phyloP scores from a whole-genome alignment of 2,888 invertebrate genomes.

The Portevinia maculata region DNA sequence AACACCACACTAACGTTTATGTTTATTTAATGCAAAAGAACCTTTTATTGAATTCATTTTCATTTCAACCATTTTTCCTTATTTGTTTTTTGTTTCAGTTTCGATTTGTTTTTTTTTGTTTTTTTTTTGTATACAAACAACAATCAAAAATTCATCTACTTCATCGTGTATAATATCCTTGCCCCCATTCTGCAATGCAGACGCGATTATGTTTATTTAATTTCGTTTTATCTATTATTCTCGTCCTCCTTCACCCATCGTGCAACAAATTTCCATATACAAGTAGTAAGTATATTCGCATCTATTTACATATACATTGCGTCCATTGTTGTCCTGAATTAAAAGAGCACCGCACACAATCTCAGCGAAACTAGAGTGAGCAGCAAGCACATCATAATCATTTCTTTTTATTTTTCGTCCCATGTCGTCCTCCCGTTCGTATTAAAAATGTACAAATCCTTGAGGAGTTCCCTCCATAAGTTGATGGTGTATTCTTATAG shows the following conservation, averaged over 20 bases:
- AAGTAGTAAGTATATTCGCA: neutral
- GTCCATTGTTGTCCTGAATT: slow-evolving; percentile 73
- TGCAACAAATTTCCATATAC: slow-evolving; percentile 56
- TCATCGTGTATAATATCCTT: slow-evolving; percentile 70
- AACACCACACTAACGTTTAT: slow-evolving; percentile 14
- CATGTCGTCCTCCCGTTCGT: slow-evolving; percentile 41
- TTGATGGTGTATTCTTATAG: slow-evolving; percentile 66
- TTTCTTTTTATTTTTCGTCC: slow-evolving; percentile 30
- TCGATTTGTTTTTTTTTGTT: slow-evolving; percentile 4
- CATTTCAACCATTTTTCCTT: slow-evolving; percentile 43
- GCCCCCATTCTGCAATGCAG: slow-evolving; percentile 73
- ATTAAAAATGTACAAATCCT: slow-evolving; percentile 71
- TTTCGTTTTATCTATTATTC: slow-evolving; percentile 66
- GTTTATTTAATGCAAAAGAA: slow-evolving; percentile 65
- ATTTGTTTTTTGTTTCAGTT: slow-evolving; percentile 21
- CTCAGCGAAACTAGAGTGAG: slow-evolving; percentile 11
- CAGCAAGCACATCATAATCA: slow-evolving; percentile 4
- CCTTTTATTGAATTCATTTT: slow-evolving; percentile 70
- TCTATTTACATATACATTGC: slow-evolving; percentile 53
- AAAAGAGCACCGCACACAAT: slow-evolving; percentile 52
- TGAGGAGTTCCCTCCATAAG: slow-evolving; percentile 70
- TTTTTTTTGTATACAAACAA: slow-evolving; percentile 70
- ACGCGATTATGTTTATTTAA: slow-evolving; percentile 73
- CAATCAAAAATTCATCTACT: slow-evolving; percentile 72
- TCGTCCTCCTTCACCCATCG: slow-evolving; percentile 29